phyloP scores from a whole-genome alignment of 2,113 vertebrate genomes.

The Candoia aspera region DNA sequence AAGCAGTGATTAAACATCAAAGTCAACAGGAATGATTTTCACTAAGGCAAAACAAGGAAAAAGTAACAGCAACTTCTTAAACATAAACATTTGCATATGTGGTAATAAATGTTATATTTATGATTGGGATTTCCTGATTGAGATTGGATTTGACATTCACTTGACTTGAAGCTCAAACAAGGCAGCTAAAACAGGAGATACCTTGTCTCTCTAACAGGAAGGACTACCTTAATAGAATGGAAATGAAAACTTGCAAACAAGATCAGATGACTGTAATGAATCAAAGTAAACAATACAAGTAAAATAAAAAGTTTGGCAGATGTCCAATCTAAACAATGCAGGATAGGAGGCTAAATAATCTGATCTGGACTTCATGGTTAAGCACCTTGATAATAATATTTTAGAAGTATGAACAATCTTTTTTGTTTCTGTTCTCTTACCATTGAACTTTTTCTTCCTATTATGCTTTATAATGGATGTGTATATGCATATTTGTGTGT shows the following conservation, averaged over 20 bases:
- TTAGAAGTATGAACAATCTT: not conserved
- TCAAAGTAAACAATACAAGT: not conserved
- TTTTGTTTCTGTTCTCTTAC: not conserved
- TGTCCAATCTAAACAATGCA: not conserved
- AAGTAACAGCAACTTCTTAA: not conserved
- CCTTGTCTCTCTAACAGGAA: not conserved
- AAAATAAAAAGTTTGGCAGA: not conserved
- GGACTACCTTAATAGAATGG: not conserved
- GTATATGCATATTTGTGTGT: not conserved
- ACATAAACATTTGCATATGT: not conserved
- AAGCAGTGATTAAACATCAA: not conserved
- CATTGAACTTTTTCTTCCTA: not conserved
- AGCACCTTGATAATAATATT: not conserved
- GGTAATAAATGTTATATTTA: not conserved
- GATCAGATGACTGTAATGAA: not conserved
- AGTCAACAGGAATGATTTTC: not conserved
- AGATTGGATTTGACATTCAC: not conserved
- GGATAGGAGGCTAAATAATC: not conserved
- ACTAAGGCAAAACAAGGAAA: not conserved
- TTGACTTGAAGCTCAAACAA: not conserved
- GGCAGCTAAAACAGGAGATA: not conserved
- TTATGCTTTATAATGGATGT: not conserved
- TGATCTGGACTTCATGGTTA: not conserved
- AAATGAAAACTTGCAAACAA: not conserved
- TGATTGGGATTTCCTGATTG: not conserved